Base-by-base conservation (phyloP, 2,113 vertebrate genomes). In the Phaethon lepturus region DNA sequence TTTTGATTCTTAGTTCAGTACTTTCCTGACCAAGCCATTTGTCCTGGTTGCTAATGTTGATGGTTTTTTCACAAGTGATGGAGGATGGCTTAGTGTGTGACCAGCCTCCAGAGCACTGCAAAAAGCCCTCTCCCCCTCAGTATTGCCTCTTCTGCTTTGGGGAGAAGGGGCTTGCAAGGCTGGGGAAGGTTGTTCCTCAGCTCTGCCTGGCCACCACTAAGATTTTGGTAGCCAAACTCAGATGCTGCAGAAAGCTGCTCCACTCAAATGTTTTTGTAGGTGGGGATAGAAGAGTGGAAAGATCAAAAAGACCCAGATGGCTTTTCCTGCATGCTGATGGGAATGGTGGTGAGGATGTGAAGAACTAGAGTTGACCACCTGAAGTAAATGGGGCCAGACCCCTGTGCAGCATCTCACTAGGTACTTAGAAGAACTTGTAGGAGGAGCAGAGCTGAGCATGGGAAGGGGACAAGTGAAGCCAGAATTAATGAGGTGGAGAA, bases 71-170 rank as follows among this genome's bases (percentile, higher is more conserved):
- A 3, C 17, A 69, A 49, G 9, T 80, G 47, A 44, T 47, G 15
- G 10, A 71, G 7, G 3, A 31, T 4, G 2, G 7, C 11, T 40
- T 78, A 0, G 0, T 50, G 2, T 4, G 2, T 73, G 26, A 67
- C 8, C 20, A 40, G 10, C 23, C 3, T 50, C 10, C 17, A 38
- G 38, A 68, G 33, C 45, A 68, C 33, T 9, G n/a, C 50, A 72
- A 40, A 40, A 53, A 72, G 35, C 35, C 35, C 28, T 40, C 28
- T 72, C 35, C 8, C 28, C 19, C 69, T 53, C 35, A 53, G 7
- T 72, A 50, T 52, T 72, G 69, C 35, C 50, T 40, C 28, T 40
- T 72, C 35, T 42, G 50, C 69, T 40, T 72, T 69, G 67, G 13
- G 47, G 47, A n/a, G 47, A 35, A 69, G 24, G 45, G 25, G 33